phyloP scores from a whole-genome alignment of 64 coral and sea anemone species.

The Montipora cactus region DNA sequence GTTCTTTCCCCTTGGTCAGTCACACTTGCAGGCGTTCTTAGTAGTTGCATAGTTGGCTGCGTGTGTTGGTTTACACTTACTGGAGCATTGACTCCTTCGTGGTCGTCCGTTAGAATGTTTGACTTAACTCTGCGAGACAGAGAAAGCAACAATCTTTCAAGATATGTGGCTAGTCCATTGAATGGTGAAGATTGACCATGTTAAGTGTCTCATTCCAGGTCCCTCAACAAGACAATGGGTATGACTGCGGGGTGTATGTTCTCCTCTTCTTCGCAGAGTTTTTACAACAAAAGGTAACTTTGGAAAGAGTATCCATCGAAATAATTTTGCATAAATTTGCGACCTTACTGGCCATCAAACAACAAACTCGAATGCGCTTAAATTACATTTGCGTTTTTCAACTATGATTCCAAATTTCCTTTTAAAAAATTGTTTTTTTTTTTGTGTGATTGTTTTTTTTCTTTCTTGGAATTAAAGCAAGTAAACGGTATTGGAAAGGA shows the following conservation, averaged over 20 bases:
- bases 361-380: background rate
- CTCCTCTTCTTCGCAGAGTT: constrained; percentile 32
- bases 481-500: background rate
- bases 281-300: constrained; percentile 30
- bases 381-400: background rate
- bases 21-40: background rate
- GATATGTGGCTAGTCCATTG: background rate
- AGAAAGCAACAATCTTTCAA: background rate
- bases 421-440: too few relatives aligned
- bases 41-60: too few relatives aligned
- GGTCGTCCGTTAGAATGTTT: too few relatives aligned
- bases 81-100: too few relatives aligned
- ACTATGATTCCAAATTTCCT: background rate
- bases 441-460: too few relatives aligned
- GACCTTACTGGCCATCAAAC: background rate
- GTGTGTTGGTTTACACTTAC: too few relatives aligned
- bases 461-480: background rate
- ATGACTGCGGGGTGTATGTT: constrained; percentile 37
- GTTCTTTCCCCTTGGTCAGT: background rate
- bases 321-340: too few relatives aligned
- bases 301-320: background rate
- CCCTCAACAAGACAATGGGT: constrained; percentile 41
- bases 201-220: constrained; percentile 1
- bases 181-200: background rate
- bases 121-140: too few relatives aligned